phyloP scores from a whole-genome alignment of 2,888 invertebrate species.

The Megamerina dolium region DNA sequence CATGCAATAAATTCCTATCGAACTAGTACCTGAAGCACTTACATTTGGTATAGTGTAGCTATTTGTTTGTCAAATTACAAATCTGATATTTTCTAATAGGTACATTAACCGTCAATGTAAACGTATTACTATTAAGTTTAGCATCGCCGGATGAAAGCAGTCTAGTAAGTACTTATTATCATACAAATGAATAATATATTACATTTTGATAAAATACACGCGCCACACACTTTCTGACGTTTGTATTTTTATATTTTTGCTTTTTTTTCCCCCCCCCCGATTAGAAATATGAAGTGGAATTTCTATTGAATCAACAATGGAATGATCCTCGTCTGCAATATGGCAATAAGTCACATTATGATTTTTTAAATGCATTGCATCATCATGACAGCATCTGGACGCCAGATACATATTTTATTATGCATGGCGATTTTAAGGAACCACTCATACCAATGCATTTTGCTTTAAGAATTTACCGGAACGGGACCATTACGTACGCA shows the following conservation, averaged over 20 bases:
- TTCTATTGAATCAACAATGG: conserved; percentile 90
- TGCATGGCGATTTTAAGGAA: conserved; percentile 94
- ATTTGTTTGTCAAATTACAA: too few relatives aligned
- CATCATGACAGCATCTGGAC: conserved; percentile 90
- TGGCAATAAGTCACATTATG: conserved; percentile 81
- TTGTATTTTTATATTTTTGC: neutral
- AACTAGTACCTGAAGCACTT: too few relatives aligned
- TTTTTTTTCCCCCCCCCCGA: neutral
- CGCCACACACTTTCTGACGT: neutral
- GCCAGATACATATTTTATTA: conserved; percentile 92
- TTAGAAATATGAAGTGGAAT: conserved; percentile 95
- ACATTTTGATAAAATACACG: too few relatives aligned
- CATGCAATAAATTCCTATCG: too few relatives aligned
- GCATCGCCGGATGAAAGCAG: conserved; percentile 95
- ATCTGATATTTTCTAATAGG: conserved; percentile 58
- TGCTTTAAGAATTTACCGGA: conserved; percentile 83
- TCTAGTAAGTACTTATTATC: conserved; percentile 64
- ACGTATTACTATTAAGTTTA: conserved; percentile 86
- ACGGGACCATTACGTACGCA: conserved; percentile 89
- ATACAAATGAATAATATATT: too few relatives aligned
- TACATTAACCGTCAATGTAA: conserved; percentile 88
- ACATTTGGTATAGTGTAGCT: too few relatives aligned
- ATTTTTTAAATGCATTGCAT: conserved; percentile 86
- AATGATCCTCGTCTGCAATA: conserved; percentile 83
- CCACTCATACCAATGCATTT: conserved; percentile 90